Conservation (phyloP, 2,113 vertebrate genomes). For the Raphicerus campestris region DNA sequence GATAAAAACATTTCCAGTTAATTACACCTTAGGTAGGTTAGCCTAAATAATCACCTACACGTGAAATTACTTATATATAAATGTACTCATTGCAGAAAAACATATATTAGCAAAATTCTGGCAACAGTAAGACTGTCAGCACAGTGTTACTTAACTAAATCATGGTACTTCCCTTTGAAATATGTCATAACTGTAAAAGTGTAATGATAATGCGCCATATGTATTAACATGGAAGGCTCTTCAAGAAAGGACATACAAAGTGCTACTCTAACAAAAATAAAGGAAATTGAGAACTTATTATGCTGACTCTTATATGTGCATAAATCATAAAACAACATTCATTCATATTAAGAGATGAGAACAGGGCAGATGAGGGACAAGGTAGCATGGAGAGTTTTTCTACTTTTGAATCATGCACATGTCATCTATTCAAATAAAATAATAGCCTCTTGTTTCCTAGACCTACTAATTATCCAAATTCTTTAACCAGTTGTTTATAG, state of each 20-base stretch:
- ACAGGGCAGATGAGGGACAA: not conserved
- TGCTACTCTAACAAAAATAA: not conserved
- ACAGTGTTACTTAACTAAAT: not conserved
- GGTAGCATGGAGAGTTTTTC: not conserved
- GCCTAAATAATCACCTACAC: not conserved
- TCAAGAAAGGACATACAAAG: not conserved
- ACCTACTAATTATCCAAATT: not conserved
- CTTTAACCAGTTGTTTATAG: not conserved
- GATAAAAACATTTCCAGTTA: not conserved
- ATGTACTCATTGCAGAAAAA: not conserved
- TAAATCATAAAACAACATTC: not conserved
- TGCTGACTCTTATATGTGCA: not conserved
- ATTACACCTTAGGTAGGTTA: not conserved
- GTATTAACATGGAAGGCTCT: not conserved
- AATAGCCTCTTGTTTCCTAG: not conserved
- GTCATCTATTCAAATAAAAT: not conserved
- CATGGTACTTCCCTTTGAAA: not conserved
- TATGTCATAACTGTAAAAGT: not conserved
- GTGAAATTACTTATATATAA: not conserved
- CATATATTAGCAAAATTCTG: not conserved
- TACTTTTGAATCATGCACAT: not conserved
- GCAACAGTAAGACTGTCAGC: not conserved
- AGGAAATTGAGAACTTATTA: not conserved
- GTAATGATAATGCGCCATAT: not conserved
- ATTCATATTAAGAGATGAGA: not conserved